A percentile compares a stretch with the other conserved stretches of the same genome.
phyloP scores from a whole-genome alignment of 2,113 vertebrate species.

The Solea senegalensis region DNA sequence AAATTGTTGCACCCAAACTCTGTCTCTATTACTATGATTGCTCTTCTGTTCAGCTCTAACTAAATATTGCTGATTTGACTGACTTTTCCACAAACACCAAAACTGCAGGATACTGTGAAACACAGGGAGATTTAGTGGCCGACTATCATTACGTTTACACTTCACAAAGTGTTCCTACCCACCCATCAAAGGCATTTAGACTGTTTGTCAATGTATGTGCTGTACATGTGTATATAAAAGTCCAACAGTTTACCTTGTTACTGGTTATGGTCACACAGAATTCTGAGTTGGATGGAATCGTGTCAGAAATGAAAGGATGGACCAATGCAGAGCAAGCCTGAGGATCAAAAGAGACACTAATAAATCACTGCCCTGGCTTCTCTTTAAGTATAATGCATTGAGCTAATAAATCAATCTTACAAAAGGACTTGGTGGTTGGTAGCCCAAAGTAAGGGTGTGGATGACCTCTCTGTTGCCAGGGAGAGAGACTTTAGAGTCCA shows the following conservation, averaged over 20 bases:
- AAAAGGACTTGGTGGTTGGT: conserved; percentile 78
- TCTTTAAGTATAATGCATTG: not conserved
- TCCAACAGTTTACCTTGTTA: conserved; percentile 64
- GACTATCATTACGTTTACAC: too few species aligned
- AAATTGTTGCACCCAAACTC: too few species aligned
- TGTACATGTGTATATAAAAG: too few species aligned
- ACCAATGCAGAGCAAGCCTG: conserved; percentile 84
- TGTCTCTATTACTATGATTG: too few species aligned
- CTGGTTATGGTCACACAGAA: conserved; percentile 79
- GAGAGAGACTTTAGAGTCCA: conserved; percentile 85
- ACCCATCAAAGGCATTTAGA: too few species aligned
- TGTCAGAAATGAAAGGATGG: conserved; percentile 80
- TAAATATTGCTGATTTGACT: not conserved
- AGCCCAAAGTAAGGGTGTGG: conserved; percentile 85
- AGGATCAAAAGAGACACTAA: not conserved
- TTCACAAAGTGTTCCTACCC: too few species aligned
- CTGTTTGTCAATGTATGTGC: too few species aligned
- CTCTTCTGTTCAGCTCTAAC: too few species aligned
- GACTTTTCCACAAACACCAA: not conserved
- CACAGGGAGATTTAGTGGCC: not conserved
- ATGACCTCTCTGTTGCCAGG: conserved; percentile 76
- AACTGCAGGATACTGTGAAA: too few species aligned
- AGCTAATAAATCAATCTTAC: conserved; percentile 57
- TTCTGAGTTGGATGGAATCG: conserved; percentile 82
- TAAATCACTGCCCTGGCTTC: not conserved